Evolutionary conservation across 1,140 invertebrate genomes (phyloP).

Genomic region (Drosophila erecta): DNA sequence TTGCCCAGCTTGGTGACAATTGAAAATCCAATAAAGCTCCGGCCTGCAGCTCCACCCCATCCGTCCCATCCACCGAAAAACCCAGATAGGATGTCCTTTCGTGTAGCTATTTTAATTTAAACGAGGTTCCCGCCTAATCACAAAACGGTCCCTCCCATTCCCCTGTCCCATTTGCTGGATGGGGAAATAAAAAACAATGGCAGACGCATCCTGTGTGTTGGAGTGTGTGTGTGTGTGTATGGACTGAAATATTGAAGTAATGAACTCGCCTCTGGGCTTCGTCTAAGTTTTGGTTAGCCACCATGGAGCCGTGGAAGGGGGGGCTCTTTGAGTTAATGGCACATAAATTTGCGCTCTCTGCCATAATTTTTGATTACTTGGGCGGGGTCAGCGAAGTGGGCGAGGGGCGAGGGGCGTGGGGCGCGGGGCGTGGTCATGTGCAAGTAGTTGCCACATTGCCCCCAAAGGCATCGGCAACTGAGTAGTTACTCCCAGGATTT

Average conservation of each 20-base stretch:
- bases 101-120: constrained; percentile 81
- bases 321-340: constrained; percentile 73
- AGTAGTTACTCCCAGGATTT: constrained; percentile 55
- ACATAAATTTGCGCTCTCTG: constrained; percentile 71
- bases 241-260: constrained; percentile 77
- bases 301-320: background rate
- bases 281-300: constrained; percentile 35
- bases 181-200: constrained; percentile 46
- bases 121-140: constrained; percentile 76
- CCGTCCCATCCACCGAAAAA: too few species aligned
- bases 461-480: constrained; percentile 45
- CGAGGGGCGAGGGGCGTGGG: too few species aligned
- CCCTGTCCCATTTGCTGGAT: background rate
- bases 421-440: constrained; percentile 10
- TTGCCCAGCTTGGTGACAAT: constrained; percentile 73
- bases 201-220: constrained; percentile 50
- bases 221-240: constrained; percentile 48
- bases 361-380: constrained; percentile 81
- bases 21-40: constrained; percentile 80
- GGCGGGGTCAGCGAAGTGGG: constrained; percentile 44
- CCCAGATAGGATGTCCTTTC: constrained; percentile 27
- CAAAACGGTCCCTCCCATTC: constrained; percentile 32
- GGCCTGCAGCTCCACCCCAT: background rate
- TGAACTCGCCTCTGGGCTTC: constrained; percentile 65
- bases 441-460: constrained; percentile 41